Base-by-base conservation (phyloP, 2,797 vertebrate species). In the Gephyroberyx darwinii region DNA sequence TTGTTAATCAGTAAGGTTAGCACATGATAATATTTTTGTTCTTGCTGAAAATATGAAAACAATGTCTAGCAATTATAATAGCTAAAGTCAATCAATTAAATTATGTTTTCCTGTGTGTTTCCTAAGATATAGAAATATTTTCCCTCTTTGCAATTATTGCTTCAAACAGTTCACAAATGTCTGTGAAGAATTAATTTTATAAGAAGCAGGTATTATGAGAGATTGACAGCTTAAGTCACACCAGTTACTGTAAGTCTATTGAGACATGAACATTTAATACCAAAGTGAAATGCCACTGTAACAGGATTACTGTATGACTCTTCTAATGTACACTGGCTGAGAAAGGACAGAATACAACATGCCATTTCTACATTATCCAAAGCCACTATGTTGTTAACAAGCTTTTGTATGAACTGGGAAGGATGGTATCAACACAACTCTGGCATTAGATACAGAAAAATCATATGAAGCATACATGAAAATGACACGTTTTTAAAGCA, bases 221-320 rank as follows among this genome's bases (percentile, higher is more conserved):
- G 69, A 64, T 66, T 71, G 50, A 50, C 22, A 65, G 55, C 71
- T 26, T 26, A 26, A 58, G 66, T 76, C 70, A 78, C 16, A 77
- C 69, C 56, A 65, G 64, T 26, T 26, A 26, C 26, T 26, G 26
- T 26, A 26, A 26, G 26, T 77, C 83, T 77, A 65, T 41, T 74
- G 57, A 77, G 78, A 84, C 41, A 41, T 62, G 60, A 62, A 55
- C 35, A 74, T 79, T 65, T 75, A 73, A 77, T 61, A 64, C 61
- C 45, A 55, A 84, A 82, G 72, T 56, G 52, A 81, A 86, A 86
- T 33, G 19, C 13, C 66, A 82, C 63, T 80, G 84, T 61, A 52
- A 80, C 63, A 65, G 82, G 83, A 87, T 86, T 83, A 77, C 74
- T 56, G 12, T 56, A 50, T 65, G 77, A 75, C 72, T 79, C 66